A percentile compares a stretch with the other conserved stretches of the same genome.
Evolutionary conservation across 1,140 invertebrate genomes (phyloP).

Genomic region (Ceratitis capitata): DNA sequence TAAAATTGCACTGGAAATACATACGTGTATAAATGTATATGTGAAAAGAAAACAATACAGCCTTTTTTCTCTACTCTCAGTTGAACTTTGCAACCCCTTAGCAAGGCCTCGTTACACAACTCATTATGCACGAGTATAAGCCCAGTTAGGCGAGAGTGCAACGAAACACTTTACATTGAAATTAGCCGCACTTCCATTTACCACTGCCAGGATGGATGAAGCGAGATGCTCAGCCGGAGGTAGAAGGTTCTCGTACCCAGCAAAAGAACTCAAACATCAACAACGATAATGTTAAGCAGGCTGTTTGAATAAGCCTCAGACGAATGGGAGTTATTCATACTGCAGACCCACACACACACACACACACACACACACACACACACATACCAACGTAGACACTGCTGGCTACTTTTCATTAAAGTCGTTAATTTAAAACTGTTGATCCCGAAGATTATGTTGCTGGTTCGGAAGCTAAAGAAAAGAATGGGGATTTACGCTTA

Average conservation of each 20-base stretch:
- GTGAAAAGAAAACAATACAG: too few relatives aligned
- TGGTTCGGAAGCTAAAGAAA: not conserved
- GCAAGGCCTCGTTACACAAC: not conserved
- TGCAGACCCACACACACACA: too few relatives aligned
- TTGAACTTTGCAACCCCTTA: slow-evolving; percentile 24
- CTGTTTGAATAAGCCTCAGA: not conserved
- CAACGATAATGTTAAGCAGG: slow-evolving; percentile 17
- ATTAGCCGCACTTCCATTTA: not conserved
- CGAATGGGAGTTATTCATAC: not conserved
- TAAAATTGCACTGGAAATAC: too few relatives aligned
- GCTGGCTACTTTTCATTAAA: slow-evolving; percentile 12
- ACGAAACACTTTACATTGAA: slow-evolving; percentile 24
- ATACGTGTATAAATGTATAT: too few relatives aligned
- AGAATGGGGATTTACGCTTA: not conserved
- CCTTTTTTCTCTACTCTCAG: too few relatives aligned
- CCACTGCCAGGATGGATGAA: not conserved
- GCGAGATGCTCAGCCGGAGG: too few relatives aligned
- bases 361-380: too few relatives aligned
- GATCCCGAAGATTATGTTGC: not conserved
- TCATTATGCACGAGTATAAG: not conserved
- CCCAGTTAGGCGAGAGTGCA: not conserved
- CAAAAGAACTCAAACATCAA: not conserved
- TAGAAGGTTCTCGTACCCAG: not conserved
- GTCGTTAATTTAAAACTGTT: slow-evolving; percentile 21
- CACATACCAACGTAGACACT: too few relatives aligned